Conservation (phyloP, 2,888 invertebrate species). For the Noctua pronuba region DNA sequence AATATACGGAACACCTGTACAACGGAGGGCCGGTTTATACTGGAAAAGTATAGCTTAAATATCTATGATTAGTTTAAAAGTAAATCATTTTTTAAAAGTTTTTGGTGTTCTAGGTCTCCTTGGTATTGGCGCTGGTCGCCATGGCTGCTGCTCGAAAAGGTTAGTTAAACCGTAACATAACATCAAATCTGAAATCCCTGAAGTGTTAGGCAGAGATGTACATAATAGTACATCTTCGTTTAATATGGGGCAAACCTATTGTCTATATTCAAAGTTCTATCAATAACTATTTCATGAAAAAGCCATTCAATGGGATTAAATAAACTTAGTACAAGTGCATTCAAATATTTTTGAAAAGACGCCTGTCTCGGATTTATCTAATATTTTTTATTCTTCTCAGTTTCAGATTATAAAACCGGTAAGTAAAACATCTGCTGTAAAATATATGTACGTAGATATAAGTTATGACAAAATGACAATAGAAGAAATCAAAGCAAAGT, state of each 20-base stretch:
- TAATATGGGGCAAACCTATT: neutral
- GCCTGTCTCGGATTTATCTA: neutral
- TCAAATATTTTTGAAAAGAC: neutral
- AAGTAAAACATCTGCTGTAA: neutral
- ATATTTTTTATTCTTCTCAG: constrained; percentile 8
- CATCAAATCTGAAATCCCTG: neutral
- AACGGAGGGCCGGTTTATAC: neutral
- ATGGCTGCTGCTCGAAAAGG: constrained; percentile 14
- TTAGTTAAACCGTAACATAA: constrained; percentile 10
- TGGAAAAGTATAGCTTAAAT: no score
- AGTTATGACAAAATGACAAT: neutral
- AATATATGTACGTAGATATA: neutral
- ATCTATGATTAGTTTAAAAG: no score
- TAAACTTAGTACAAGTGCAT: no score
- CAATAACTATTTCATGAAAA: no score
- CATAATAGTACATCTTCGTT: neutral
- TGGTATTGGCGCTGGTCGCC: constrained; percentile 12
- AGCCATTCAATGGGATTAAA: no score
- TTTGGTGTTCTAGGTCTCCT: constrained; percentile 18
- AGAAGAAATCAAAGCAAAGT: neutral
- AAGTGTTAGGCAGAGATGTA: neutral
- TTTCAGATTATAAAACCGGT: constrained; percentile 18
- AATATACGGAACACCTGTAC: neutral
- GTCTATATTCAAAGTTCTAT: no score
- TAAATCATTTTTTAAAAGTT: neutral